Percentiles rank a stretch among this genome's conserved stretches.
phyloP scores from a whole-genome alignment of 2,888 invertebrate genomes.

The Scaeva pyrastri region DNA sequence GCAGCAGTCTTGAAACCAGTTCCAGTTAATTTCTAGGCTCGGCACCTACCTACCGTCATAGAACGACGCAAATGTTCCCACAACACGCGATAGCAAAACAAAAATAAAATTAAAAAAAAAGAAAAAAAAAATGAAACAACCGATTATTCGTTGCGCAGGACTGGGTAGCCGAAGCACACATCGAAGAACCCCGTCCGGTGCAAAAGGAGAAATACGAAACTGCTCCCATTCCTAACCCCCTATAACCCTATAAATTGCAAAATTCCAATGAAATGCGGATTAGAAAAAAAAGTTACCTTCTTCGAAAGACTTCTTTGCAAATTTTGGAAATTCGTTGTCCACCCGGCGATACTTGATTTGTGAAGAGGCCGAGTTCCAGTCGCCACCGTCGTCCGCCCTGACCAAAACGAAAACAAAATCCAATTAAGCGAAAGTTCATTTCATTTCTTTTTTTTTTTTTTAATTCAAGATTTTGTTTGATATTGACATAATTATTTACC shows the following conservation, averaged over 20 bases:
- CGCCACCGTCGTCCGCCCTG: constrained; percentile 77
- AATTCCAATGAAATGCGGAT: constrained; percentile 1
- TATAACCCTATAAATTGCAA: background rate
- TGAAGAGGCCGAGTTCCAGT: constrained; percentile 76
- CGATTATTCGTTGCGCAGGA: constrained; percentile 44
- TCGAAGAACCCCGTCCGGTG: background rate
- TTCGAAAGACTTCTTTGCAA: constrained; percentile 79
- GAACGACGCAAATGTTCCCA: background rate
- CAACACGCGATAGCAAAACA: background rate
- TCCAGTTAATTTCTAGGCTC: background rate
- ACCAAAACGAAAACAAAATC: constrained; percentile 28
- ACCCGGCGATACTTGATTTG: constrained; percentile 80
- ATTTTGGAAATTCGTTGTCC: constrained; percentile 79
- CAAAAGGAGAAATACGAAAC: background rate
- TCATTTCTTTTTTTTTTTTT: background rate
- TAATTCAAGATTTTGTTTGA: background rate
- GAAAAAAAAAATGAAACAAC: constrained; percentile 4
- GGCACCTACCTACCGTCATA: background rate
- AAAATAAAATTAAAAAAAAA: background rate
- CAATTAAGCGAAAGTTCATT: constrained; percentile 34
- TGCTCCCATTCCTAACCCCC: background rate
- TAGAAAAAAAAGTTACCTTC: constrained; percentile 75
- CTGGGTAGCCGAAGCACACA: background rate
- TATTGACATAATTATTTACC: constrained; percentile 76
- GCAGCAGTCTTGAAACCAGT: background rate